Percentiles rank a stretch among this genome's conserved stretches.
Conservation (phyloP, 2,888 invertebrate genomes). For the Eupithecia dodoneata region DNA sequence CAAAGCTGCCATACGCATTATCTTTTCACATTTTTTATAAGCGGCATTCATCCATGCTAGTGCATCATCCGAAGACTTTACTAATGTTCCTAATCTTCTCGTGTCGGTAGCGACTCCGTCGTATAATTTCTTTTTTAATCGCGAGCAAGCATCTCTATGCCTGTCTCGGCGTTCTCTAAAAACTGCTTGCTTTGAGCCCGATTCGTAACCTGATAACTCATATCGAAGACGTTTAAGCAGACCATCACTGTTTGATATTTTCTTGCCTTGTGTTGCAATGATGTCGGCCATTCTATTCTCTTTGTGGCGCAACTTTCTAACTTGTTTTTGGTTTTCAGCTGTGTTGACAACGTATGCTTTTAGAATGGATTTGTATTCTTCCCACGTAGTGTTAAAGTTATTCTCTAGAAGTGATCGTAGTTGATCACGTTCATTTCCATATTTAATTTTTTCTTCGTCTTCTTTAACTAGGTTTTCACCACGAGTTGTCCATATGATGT, state of each 20-base stretch:
- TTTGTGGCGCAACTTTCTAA: conserved; percentile 70
- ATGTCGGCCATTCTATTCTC: conserved; percentile 77
- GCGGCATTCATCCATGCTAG: conserved; percentile 71
- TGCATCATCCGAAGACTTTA: conserved; percentile 68
- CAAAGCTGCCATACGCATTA: conserved; percentile 78
- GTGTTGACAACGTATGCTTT: conserved; percentile 69
- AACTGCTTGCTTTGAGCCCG: conserved; percentile 74
- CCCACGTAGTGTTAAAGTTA: conserved; percentile 69
- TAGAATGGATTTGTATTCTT: conserved; percentile 71
- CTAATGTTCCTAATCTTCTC: conserved; percentile 62
- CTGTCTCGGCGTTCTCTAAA: conserved; percentile 74
- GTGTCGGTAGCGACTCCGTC: conserved; percentile 63
- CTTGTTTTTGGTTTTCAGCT: conserved; percentile 73
- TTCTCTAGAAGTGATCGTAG: conserved; percentile 71
- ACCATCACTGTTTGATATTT: conserved; percentile 71
- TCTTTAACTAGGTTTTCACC: conserved; percentile 76
- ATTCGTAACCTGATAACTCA: conserved; percentile 75
- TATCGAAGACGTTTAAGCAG: conserved; percentile 64
- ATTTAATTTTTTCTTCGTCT: conserved; percentile 72
- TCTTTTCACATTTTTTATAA: conserved; percentile 76
- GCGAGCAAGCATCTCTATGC: conserved; percentile 67
- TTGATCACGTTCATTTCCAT: conserved; percentile 64
- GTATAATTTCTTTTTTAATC: conserved; percentile 62
- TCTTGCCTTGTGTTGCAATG: conserved; percentile 74
- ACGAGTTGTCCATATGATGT: conserved; percentile 68